Conservation (phyloP, 2,113 vertebrate species). For the Gorsachius goisagi region DNA sequence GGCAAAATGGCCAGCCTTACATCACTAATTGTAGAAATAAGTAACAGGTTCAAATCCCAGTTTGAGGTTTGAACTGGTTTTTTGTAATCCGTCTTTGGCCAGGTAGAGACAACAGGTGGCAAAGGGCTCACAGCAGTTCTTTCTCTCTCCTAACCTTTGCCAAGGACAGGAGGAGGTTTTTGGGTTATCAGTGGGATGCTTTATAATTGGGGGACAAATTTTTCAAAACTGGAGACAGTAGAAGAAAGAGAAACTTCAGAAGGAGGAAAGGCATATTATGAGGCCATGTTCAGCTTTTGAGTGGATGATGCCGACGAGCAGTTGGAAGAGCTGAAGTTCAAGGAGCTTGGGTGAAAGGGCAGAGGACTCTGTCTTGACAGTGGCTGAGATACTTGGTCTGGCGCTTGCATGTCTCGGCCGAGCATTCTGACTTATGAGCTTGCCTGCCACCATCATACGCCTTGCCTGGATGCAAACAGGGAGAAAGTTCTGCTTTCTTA, state of each 20-base stretch:
- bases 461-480: background rate
- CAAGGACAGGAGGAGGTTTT: background rate
- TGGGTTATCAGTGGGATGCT: background rate
- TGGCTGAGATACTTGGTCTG: background rate
- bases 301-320: background rate
- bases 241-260: background rate
- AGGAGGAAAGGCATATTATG: background rate
- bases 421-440: background rate
- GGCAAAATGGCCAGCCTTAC: background rate
- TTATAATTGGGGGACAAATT: background rate
- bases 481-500: background rate
- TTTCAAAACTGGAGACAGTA: background rate
- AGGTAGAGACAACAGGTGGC: background rate
- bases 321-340: constrained; percentile 18
- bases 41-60: background rate
- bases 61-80: background rate
- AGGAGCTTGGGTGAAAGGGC: constrained; percentile 9
- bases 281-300: background rate
- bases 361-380: background rate
- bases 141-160: background rate
- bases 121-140: background rate
- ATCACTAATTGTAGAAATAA: background rate
- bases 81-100: background rate
- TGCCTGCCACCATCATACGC: background rate
- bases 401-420: background rate